phyloP scores from a whole-genome alignment of 2,113 vertebrate genomes.

The Smithornis capensis region DNA sequence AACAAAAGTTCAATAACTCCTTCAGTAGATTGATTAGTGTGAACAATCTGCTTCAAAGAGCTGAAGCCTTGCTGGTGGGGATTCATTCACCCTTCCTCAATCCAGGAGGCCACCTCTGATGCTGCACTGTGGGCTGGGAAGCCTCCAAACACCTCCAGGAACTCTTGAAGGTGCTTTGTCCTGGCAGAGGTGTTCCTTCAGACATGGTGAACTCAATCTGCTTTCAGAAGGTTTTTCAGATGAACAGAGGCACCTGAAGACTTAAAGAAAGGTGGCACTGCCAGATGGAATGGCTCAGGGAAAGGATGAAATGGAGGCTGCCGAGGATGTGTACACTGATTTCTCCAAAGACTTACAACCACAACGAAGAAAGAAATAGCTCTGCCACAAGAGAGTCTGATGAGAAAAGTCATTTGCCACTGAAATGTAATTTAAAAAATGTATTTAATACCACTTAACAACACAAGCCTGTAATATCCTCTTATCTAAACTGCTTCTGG shows the following conservation, averaged over 20 bases:
- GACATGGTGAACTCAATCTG: background rate
- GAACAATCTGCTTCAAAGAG: conserved; percentile 26
- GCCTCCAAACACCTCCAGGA: background rate
- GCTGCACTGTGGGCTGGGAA: background rate
- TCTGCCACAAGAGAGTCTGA: conserved; percentile 64
- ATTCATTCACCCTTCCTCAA: background rate
- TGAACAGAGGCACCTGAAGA: conserved; percentile 39
- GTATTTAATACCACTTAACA: conserved; percentile 50
- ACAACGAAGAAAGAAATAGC: conserved; percentile 33
- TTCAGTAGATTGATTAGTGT: conserved; percentile 41
- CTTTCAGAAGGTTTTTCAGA: conserved; percentile 23
- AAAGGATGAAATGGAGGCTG: conserved; percentile 45
- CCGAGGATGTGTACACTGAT: conserved; percentile 15
- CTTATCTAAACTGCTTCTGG: conserved; percentile 63
- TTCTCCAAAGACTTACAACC: conserved; percentile 54
- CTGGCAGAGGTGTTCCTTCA: background rate
- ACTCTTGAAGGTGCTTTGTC: background rate
- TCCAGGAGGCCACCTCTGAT: background rate
- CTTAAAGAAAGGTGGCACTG: background rate
- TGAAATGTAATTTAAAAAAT: conserved; percentile 48
- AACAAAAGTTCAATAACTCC: conserved; percentile 43
- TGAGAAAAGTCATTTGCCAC: conserved; percentile 50
- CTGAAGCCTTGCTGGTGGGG: background rate
- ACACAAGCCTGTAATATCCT: conserved; percentile 42
- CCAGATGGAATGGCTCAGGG: background rate